Conservation (phyloP, 2,888 invertebrate species). For the Micoletzkya japonica region DNA sequence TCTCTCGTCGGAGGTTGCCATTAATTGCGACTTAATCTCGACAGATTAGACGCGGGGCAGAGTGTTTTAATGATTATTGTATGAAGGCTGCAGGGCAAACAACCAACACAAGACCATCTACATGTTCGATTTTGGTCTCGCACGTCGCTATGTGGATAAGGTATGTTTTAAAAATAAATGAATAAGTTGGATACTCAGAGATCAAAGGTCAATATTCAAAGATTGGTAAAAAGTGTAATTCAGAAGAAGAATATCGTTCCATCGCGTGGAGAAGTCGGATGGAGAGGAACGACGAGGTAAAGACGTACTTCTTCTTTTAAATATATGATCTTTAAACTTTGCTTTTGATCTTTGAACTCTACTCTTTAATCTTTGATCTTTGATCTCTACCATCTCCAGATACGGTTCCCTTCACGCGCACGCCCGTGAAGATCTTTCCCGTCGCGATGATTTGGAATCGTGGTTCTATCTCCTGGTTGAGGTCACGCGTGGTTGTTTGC, state of each 20-base stretch:
- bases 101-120: conserved; percentile 33
- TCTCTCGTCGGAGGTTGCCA: too few species aligned
- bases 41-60: too few species aligned
- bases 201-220: neutral
- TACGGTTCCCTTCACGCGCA: conserved; percentile 51
- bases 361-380: too few species aligned
- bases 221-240: too few species aligned
- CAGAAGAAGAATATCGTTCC: conserved; percentile 35
- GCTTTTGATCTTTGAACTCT: too few species aligned
- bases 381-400: too few species aligned
- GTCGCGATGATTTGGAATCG: conserved; percentile 48
- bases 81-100: too few species aligned
- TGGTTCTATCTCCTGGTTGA: conserved; percentile 55
- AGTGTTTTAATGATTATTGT: too few species aligned
- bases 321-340: neutral
- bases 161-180: conserved; percentile 4
- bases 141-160: conserved; percentile 31
- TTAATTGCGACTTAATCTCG: too few species aligned
- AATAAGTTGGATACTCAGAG: too few species aligned
- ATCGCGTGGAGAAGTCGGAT: conserved; percentile 47
- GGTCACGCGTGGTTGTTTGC: conserved; percentile 45
- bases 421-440: conserved; percentile 39
- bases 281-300: conserved; percentile 48
- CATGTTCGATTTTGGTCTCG: conserved; percentile 41
- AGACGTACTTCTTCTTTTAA: neutral